These are phyloP conservation scores for Bettongia penicillata DNA, from an alignment of 2,113 vertebrate genomes.

Conservation along the genomic window DNA sequence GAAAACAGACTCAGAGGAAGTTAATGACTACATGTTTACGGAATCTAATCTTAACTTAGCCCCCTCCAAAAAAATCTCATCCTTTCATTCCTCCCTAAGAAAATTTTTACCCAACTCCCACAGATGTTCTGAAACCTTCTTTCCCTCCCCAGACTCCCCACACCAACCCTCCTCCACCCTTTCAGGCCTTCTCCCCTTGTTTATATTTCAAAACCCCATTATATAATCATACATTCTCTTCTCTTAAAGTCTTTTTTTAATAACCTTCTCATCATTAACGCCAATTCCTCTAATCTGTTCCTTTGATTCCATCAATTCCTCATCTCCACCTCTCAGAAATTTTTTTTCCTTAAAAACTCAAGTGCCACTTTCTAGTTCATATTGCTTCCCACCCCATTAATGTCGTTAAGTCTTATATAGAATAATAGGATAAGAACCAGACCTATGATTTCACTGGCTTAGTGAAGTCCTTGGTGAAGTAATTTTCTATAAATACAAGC, in stretches of 20 bases:
- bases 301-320: neutral
- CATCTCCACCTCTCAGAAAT: neutral
- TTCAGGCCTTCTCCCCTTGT: neutral
- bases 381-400: no score
- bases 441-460: neutral
- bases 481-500: neutral
- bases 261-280: neutral
- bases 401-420: no score
- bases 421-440: no score
- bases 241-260: neutral
- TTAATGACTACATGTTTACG: neutral
- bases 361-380: no score
- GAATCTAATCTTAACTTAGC: neutral
- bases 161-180: neutral
- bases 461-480: neutral
- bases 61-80: neutral
- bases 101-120: neutral
- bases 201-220: neutral
- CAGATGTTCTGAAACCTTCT: neutral
- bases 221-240: neutral
- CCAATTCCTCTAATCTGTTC: neutral
- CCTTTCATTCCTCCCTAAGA: neutral
- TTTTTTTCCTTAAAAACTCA: no score
- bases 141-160: no score
- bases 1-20: neutral